Evolutionary conservation across 2,797 vertebrate genomes (phyloP), one percentile per base, ranked within the genome.

Genomic region (Myoxocephalus aenaeus): DNA sequence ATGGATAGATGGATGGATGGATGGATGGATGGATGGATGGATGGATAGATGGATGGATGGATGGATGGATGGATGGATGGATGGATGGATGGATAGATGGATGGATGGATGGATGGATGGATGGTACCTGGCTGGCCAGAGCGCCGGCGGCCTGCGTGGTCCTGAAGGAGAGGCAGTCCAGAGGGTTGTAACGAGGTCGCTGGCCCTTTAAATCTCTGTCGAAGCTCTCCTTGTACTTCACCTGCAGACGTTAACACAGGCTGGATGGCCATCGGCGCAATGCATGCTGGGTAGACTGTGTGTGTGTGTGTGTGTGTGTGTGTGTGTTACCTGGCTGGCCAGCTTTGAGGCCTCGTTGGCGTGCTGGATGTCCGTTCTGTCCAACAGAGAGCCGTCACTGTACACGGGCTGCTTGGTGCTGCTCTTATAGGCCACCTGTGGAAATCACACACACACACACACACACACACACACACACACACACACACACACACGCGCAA

Each of bases 181-280:
- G 93, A 0, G 98, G 97, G 91, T 98, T 99, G 90, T 97, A 99
- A 6, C 88, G 86, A 44, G 96, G 93, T 44, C 69, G 95, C 92
- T 94, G 95, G 10, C 85, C 94, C 87, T 95, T 97, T 86, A 95
- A 87, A 44, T 96, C 94, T 53, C 93, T 95, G 75, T 93, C 94
- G 88, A 96, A 96, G 80, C 92, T 94, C 79, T 98, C 92, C 92
- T 96, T 98, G 90, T 99, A 99, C 91, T 96, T 96, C 90, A 97
- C 95, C 98, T 99, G 86, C 84, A 82, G 14, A 44, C 18, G 70
- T 2, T 17, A 12, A n/a, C 12, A n/a, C 4, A 25, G 3, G 22
- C 3, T 12, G n/a, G n/a, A n/a, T n/a, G 44, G 44, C 15, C 13
- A 17, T 6, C 15, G 7, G 20, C 7, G 20, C 48, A 20, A 20